Evolutionary conservation across 2,797 vertebrate genomes (phyloP).

Genomic region (Lemur catta): DNA sequence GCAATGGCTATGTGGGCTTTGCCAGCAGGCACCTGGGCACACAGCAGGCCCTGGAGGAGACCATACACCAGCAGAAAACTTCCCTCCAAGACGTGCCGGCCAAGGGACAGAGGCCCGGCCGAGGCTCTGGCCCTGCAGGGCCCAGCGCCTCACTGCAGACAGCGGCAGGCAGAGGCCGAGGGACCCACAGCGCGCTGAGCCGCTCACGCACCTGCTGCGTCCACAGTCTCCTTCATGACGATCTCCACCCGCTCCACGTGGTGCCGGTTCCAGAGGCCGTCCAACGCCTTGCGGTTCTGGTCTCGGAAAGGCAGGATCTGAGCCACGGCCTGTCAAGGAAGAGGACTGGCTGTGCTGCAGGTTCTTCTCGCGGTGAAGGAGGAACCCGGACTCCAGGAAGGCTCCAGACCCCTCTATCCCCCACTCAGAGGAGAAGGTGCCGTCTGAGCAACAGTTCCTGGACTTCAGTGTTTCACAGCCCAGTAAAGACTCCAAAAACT

Average conservation of each 20-base stretch:
- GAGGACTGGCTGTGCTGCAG: neutral
- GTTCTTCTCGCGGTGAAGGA: no score
- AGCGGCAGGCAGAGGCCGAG: neutral
- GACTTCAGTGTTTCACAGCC: neutral
- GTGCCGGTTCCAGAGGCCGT: constrained; percentile 93
- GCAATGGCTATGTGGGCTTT: fast-evolving
- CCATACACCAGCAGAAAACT: neutral
- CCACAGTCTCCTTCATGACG: constrained; percentile 94
- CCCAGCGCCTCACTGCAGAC: fast-evolving
- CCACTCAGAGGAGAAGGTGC: neutral
- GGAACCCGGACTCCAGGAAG: neutral
- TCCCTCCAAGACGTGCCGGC: neutral
- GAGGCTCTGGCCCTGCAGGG: neutral
- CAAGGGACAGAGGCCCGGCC: neutral
- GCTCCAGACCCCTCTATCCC: neutral
- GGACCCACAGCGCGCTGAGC: fast-evolving
- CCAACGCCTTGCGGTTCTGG: constrained; percentile 90
- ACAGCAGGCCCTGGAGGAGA: neutral
- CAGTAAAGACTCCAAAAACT: neutral
- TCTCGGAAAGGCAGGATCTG: constrained; percentile 95
- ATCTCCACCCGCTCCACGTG: constrained; percentile 95
- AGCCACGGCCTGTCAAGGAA: constrained; percentile 89
- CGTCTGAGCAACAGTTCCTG: neutral
- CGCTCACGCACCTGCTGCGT: constrained; percentile 90
- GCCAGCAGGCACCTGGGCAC: neutral